Percentiles rank a stretch among this genome's conserved stretches.
phyloP scores from a whole-genome alignment of 2,888 invertebrate species.

The Melitaea athalia region DNA sequence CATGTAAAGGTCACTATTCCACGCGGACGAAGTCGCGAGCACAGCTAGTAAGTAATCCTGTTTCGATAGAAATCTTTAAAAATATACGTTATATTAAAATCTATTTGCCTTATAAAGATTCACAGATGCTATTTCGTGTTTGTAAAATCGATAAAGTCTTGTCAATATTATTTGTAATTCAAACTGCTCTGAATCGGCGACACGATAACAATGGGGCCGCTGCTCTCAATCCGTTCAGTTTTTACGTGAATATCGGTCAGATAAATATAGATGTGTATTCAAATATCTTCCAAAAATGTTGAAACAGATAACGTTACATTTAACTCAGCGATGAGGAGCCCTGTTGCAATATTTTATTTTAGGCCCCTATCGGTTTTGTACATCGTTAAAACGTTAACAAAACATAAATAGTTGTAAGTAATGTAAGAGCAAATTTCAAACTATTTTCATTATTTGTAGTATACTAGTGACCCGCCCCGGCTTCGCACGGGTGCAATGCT shows the following conservation, averaged over 20 bases:
- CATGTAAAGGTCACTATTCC: too few relatives aligned
- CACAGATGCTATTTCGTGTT: neutral
- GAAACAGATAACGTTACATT: neutral
- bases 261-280: neutral
- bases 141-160: neutral
- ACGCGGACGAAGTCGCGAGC: too few relatives aligned
- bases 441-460: too few relatives aligned
- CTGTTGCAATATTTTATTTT: too few relatives aligned
- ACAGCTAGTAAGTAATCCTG: too few relatives aligned
- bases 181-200: neutral
- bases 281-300: neutral
- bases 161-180: neutral
- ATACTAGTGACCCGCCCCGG: too few relatives aligned
- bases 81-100: neutral
- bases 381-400: too few relatives aligned
- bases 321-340: neutral
- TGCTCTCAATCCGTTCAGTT: slow-evolving; percentile 7
- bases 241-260: slow-evolving; percentile 7
- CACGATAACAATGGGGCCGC: neutral
- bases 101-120: neutral
- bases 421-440: too few relatives aligned
- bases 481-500: too few relatives aligned
- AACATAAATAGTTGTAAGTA: too few relatives aligned
- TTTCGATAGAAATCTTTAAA: too few relatives aligned
- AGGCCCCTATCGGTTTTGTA: too few relatives aligned